Conservation (phyloP, 2,888 invertebrate species). For the Melinopterus prodromus region DNA sequence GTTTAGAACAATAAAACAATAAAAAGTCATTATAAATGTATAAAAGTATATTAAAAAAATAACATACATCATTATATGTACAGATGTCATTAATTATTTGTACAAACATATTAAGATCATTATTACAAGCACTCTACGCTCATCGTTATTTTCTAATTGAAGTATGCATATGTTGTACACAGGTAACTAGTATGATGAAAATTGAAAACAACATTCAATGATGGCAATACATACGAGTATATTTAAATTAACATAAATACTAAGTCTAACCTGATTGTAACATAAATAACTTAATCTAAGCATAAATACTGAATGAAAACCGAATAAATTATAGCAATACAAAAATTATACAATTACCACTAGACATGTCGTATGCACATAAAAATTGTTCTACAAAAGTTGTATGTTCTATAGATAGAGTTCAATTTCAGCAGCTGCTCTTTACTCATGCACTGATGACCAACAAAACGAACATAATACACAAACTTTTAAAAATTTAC, state of each 20-base stretch:
- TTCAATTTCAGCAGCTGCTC: background rate
- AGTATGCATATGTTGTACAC: conserved; percentile 8
- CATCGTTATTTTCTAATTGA: conserved; percentile 5
- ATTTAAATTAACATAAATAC: conserved; percentile 17
- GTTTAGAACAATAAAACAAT: background rate
- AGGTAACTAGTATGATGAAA: conserved; percentile 26
- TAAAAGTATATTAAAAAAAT: conserved; percentile 25
- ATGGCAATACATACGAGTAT: conserved; percentile 7
- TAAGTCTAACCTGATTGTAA: conserved; percentile 18
- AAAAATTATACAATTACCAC: conserved; percentile 17
- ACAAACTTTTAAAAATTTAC: background rate
- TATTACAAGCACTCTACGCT: conserved; percentile 5
- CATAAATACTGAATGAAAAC: conserved; percentile 24
- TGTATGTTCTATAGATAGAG: background rate
- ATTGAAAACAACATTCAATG: conserved; percentile 12
- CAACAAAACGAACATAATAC: background rate
- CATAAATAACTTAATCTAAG: conserved; percentile 23
- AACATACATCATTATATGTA: conserved; percentile 21
- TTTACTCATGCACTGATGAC: background rate
- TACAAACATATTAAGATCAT: conserved; percentile 16
- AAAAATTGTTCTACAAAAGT: background rate
- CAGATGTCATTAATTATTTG: conserved; percentile 16
- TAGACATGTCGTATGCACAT: conserved; percentile 6
- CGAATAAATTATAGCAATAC: conserved; percentile 14
- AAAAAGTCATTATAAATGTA: conserved; percentile 9